Evolutionary conservation across 2,113 vertebrate species (phyloP).

Genomic region (Regulus satrapa): DNA sequence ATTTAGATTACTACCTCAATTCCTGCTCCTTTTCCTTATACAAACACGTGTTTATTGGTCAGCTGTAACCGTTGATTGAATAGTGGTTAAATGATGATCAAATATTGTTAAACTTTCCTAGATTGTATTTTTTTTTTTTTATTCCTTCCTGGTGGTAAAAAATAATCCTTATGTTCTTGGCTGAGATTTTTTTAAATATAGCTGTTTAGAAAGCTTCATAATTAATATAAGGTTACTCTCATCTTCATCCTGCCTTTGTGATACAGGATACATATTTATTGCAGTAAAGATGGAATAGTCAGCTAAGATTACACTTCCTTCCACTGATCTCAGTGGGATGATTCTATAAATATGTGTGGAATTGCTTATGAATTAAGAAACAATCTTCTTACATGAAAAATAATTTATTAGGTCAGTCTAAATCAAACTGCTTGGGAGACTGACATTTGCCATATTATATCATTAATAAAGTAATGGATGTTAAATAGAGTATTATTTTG

Average conservation of each 20-base stretch:
- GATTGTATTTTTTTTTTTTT: accelerated
- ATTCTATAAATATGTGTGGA: not conserved
- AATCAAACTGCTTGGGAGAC: not conserved
- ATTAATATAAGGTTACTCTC: not conserved
- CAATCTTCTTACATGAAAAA: not conserved
- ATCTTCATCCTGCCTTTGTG: not conserved
- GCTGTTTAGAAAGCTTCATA: not conserved
- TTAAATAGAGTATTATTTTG: not conserved
- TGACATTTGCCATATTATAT: not conserved
- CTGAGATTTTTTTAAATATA: not conserved
- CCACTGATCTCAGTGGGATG: not conserved
- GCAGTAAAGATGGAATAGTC: not conserved
- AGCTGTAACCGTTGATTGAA: not conserved
- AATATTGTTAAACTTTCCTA: not conserved
- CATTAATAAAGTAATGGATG: not conserved
- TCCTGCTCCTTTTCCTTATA: not conserved
- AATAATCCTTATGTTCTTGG: not conserved
- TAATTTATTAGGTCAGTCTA: not conserved
- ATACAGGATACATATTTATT: not conserved
- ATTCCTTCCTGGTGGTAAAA: not conserved
- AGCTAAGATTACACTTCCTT: not conserved
- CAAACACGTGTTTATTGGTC: not conserved
- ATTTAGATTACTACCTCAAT: not conserved
- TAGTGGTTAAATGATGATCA: not conserved
- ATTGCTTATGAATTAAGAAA: not conserved